These are phyloP conservation scores for Pardalotus punctatus DNA, from an alignment of 2,113 vertebrate genomes.

Conservation along the genomic window DNA sequence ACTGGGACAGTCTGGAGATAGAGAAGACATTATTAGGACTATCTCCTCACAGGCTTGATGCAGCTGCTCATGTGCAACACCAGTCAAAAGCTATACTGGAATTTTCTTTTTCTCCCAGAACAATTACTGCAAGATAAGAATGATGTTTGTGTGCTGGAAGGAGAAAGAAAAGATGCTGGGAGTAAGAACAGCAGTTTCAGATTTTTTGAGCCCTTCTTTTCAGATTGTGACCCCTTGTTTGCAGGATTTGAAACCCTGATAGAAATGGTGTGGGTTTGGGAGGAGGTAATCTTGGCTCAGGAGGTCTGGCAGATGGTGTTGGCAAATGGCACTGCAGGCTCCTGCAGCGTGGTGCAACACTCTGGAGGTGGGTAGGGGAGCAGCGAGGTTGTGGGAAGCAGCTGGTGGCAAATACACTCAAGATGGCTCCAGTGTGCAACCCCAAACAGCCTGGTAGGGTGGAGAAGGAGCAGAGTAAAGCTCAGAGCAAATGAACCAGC, in stretches of 20 bases:
- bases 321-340: slow-evolving; percentile 56
- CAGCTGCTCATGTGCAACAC: neutral
- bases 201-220: neutral
- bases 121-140: neutral
- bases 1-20: neutral
- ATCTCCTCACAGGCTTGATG: neutral
- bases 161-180: neutral
- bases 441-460: neutral
- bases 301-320: neutral
- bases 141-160: neutral
- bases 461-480: neutral
- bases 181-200: neutral
- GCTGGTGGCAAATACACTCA: slow-evolving; percentile 27
- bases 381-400: slow-evolving; percentile 8
- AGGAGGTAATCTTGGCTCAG: slow-evolving; percentile 31
- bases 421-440: neutral
- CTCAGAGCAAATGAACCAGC: neutral
- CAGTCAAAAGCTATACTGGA: neutral
- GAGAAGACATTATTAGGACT: neutral
- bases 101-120: neutral
- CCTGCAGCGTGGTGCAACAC: neutral
- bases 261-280: neutral
- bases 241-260: neutral
- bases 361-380: slow-evolving; percentile 12
- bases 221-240: slow-evolving; percentile 10